Evolutionary conservation across 2,797 vertebrate genomes (phyloP).

Genomic region (Gallinago nigripennis): DNA sequence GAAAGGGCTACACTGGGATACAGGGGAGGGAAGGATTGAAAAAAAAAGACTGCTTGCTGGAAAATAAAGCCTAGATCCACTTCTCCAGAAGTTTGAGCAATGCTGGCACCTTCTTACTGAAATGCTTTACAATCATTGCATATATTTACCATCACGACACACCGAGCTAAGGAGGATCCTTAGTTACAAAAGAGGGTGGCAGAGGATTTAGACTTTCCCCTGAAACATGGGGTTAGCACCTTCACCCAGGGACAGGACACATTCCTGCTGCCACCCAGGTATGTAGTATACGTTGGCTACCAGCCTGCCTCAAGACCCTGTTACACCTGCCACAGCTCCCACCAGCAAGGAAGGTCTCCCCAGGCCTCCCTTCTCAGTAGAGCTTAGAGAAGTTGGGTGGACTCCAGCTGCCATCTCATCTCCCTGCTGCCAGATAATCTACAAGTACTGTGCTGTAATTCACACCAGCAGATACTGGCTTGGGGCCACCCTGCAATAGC

Average conservation of each 20-base stretch:
- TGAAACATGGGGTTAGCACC: background rate
- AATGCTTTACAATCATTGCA: background rate
- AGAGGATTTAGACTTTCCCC: background rate
- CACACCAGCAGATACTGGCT: background rate
- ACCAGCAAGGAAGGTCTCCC: background rate
- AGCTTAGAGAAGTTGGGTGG: background rate
- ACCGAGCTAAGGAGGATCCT: background rate
- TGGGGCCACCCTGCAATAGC: background rate
- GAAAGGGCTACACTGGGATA: background rate
- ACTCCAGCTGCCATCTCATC: background rate
- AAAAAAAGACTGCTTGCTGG: background rate
- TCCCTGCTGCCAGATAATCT: background rate
- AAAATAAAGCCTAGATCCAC: background rate
- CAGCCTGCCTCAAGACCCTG: background rate
- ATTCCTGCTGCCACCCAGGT: background rate
- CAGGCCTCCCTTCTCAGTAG: background rate
- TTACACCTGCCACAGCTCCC: background rate
- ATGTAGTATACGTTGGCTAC: rapidly evolving
- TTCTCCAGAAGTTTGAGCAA: background rate
- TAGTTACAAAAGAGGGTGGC: background rate
- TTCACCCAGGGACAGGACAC: background rate
- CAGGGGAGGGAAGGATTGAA: background rate
- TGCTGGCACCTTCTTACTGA: background rate
- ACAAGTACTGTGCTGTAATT: too few relatives aligned
- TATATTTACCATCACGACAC: background rate